phyloP scores from a whole-genome alignment of 2,888 invertebrate species.

The Lithophane semibrunnea region DNA sequence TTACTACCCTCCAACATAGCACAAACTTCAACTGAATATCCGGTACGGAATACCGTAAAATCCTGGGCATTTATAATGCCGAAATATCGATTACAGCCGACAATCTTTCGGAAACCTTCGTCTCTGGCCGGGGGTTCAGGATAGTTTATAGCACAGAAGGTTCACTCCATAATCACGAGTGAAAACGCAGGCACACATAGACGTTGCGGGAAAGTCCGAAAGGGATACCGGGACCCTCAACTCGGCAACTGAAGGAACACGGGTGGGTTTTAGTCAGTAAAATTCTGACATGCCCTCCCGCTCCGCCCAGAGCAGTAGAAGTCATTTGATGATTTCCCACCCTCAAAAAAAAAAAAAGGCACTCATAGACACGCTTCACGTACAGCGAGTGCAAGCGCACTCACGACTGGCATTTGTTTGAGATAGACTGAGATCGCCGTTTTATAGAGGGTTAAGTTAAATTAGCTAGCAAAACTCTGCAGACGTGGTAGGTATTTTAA shows the following conservation, averaged over 20 bases:
- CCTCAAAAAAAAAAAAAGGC: background rate
- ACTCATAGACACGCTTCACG: background rate
- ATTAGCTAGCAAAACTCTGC: no score
- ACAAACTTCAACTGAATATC: slow-evolving; percentile 19
- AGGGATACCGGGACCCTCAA: no score
- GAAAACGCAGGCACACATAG: background rate
- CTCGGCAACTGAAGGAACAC: no score
- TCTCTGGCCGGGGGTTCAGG: slow-evolving; percentile 13
- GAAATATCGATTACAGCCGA: slow-evolving; percentile 60
- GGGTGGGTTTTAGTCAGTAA: no score
- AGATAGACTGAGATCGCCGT: background rate
- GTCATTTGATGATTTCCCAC: no score
- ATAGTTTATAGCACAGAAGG: background rate
- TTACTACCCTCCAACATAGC: background rate
- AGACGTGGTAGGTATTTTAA: no score
- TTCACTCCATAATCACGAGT: rapidly evolving
- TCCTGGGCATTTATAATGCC: slow-evolving; percentile 57
- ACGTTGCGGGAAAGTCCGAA: no score
- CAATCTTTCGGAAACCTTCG: slow-evolving; percentile 45
- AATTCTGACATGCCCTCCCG: no score
- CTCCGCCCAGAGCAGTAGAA: no score
- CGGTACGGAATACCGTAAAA: slow-evolving; percentile 38
- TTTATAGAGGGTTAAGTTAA: no score
- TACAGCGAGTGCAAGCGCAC: background rate
- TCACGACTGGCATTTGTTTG: background rate